Evolutionary conservation across 2,888 invertebrate genomes (phyloP), one percentile per base, ranked within the genome.

Genomic region (Harpagoxenus sublaevis): DNA sequence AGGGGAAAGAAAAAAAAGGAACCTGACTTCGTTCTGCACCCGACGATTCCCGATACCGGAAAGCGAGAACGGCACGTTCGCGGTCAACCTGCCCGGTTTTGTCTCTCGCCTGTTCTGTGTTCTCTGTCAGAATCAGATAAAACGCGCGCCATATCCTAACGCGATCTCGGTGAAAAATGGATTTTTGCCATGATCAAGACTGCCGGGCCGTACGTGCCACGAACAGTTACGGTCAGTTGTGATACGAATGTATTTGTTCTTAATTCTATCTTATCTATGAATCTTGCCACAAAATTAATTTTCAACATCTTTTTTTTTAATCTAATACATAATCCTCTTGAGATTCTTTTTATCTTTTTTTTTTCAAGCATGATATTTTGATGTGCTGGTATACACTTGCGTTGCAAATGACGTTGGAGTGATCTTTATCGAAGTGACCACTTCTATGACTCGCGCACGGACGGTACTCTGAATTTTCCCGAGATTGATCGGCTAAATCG

Each of bases 1-100:
- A 55, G 45, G 63, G 55, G 45, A 28, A 31, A 23, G 15, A 31
- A 42, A 15, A 42, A 8, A 39, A 65, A 39, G n/a, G 15, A 18
- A 68, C 77, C 85, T 81, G 90, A 70, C 84, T 78, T 12, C 79
- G 86, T 87, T 86, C 79, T 77, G 89, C 84, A 77, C 62, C 57
- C 79, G 48, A 57, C 87, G 82, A 83, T 90, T 91, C 90, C 81
- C 68, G 87, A 89, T 90, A 90, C 87, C 86, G 90, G 92, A 91
- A 90, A 91, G 87, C 86, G 60, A 81, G 79, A 78, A 85, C 83
- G 74, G 66, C 87, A 71, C 86, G 86, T 87, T 83, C 78, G 78
- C 75, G 68, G 75, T 84, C 83, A 84, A 86, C 84, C 84, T 87
- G 86, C 60, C 82, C 53, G 73, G 53, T 84, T 71, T 45, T 66